Evolutionary conservation across 2,113 vertebrate species (phyloP).

Genomic region (Chaetops frenatus): DNA sequence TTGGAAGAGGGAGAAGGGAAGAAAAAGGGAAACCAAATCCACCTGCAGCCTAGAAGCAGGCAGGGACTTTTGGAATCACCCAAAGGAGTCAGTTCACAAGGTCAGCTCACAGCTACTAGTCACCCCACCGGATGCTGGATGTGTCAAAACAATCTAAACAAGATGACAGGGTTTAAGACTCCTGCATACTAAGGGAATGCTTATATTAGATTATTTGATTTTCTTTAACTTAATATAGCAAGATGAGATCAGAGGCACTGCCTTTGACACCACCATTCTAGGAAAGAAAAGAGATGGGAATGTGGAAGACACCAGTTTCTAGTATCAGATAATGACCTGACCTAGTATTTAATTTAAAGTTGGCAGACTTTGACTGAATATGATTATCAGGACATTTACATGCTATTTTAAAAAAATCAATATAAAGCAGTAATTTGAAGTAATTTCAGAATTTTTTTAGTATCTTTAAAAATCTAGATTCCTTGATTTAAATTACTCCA

Average conservation of each 20-base stretch:
- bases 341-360: constrained; percentile 5
- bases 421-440: background rate
- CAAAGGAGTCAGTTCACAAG: background rate
- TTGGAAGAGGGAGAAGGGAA: background rate
- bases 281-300: constrained; percentile 6
- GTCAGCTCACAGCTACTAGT: background rate
- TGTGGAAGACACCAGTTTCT: background rate
- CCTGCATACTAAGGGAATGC: background rate
- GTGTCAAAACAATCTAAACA: background rate
- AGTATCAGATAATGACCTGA: background rate
- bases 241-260: constrained; percentile 18
- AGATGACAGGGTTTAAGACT: background rate
- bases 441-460: background rate
- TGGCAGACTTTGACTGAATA: background rate
- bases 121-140: background rate
- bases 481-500: background rate
- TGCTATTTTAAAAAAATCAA: background rate
- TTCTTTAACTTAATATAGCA: constrained; percentile 21
- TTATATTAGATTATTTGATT: background rate
- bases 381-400: background rate
- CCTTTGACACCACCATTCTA: constrained; percentile 15
- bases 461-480: background rate
- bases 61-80: background rate
- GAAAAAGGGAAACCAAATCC: background rate
- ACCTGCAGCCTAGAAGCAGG: background rate